Evolutionary conservation across 2,888 invertebrate genomes (phyloP).

Genomic region (Diadromus collaris): DNA sequence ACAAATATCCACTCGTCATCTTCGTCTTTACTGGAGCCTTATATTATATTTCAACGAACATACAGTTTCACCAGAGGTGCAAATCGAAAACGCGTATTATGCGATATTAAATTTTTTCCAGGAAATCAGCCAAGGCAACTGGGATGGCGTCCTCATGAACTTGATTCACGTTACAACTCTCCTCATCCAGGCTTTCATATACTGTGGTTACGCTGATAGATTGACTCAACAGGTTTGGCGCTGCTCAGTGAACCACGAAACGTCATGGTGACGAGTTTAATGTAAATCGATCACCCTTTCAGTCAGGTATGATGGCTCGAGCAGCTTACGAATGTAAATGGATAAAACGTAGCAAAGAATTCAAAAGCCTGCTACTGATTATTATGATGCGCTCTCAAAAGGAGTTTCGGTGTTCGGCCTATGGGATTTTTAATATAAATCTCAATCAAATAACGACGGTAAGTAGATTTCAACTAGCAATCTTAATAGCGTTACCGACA

Average conservation of each 20-base stretch:
- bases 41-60: not conserved
- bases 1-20: too few relatives aligned
- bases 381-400: constrained; percentile 59
- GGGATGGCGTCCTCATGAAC: constrained; percentile 49
- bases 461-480: constrained; percentile 6
- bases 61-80: not conserved
- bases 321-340: constrained; percentile 58
- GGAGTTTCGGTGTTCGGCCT: constrained; percentile 56
- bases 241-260: not conserved
- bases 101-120: constrained; percentile 1
- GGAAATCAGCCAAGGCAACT: constrained; percentile 45
- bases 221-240: constrained; percentile 56
- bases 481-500: not conserved
- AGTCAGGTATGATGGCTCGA: constrained; percentile 54
- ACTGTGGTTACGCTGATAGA: constrained; percentile 58
- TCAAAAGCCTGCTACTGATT: constrained; percentile 45
- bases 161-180: constrained; percentile 52
- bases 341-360: constrained; percentile 49
- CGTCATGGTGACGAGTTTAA: not conserved
- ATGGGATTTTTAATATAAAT: constrained; percentile 57
- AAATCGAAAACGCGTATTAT: not conserved
- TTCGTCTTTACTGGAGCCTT: too few relatives aligned
- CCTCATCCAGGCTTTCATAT: constrained; percentile 56
- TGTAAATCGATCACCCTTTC: not conserved
- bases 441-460: constrained; percentile 55